phyloP scores from a whole-genome alignment of 2,113 vertebrate species.

The Buteo buteo region DNA sequence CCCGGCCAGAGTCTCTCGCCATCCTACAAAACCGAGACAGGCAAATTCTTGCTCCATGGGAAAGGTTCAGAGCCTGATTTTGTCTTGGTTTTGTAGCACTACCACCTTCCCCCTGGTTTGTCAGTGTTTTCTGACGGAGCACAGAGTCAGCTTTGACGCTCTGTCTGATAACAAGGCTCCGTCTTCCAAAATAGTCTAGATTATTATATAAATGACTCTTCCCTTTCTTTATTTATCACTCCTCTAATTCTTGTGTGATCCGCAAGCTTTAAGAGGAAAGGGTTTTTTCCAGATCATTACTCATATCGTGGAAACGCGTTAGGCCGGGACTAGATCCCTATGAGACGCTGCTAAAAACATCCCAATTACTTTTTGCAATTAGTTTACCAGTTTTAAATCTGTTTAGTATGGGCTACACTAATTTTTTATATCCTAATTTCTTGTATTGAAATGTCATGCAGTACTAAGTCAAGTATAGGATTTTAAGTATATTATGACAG shows the following conservation, averaged over 20 bases:
- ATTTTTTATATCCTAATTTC: background rate
- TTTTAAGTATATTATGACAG: background rate
- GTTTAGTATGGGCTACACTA: background rate
- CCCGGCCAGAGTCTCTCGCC: background rate
- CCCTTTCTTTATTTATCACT: background rate
- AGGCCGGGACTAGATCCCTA: background rate
- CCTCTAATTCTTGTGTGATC: background rate
- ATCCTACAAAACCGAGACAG: background rate
- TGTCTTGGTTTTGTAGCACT: background rate
- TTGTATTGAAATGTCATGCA: background rate
- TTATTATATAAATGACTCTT: background rate
- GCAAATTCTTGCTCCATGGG: background rate
- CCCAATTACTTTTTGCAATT: slow-evolving; percentile 10
- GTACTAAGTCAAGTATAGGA: background rate
- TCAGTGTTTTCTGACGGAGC: background rate
- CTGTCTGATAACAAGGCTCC: background rate
- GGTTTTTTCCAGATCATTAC: background rate
- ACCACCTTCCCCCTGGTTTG: background rate
- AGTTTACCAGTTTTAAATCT: slow-evolving; percentile 12
- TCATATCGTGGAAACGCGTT: background rate
- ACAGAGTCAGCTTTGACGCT: background rate
- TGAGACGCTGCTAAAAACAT: background rate
- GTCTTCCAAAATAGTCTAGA: background rate
- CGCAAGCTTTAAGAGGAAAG: background rate
- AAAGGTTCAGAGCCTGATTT: background rate